Evolutionary conservation across 2,888 invertebrate species (phyloP).

Genomic region (Ischnura elegans): DNA sequence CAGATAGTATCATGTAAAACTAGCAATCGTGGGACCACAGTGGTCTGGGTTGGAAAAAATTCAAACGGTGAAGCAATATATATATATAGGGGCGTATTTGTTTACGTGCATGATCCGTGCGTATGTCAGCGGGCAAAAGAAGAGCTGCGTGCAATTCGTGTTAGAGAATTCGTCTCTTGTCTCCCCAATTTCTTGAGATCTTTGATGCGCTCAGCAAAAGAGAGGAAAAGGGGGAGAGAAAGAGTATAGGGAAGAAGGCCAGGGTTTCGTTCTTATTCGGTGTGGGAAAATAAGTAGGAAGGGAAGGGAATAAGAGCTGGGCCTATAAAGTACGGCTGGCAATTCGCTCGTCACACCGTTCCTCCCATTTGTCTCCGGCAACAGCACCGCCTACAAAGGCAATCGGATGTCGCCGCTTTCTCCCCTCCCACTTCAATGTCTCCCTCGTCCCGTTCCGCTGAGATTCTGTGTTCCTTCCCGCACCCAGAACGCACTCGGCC

Average conservation of each 20-base stretch:
- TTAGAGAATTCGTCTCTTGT: not conserved
- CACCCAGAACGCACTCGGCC: not conserved
- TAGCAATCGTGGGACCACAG: no score
- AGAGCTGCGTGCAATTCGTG: not conserved
- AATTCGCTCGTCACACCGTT: slow-evolving; percentile 64
- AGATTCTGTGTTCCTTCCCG: not conserved
- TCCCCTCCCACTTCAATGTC: not conserved
- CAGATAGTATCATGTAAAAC: no score
- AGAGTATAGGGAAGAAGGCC: not conserved
- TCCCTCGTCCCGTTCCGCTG: not conserved
- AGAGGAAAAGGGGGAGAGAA: not conserved
- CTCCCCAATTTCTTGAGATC: no score
- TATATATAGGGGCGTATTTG: no score
- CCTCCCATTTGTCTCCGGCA: slow-evolving; percentile 61
- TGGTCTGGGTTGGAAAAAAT: no score
- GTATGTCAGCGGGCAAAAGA: no score
- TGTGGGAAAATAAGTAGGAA: not conserved
- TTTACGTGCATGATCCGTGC: no score
- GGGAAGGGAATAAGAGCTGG: not conserved
- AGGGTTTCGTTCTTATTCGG: slow-evolving; percentile 23
- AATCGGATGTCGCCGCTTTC: slow-evolving; percentile 65
- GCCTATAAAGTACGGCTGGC: slow-evolving; percentile 66
- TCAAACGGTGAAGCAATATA: no score
- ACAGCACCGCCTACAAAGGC: slow-evolving; percentile 65
- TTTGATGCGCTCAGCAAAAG: slow-evolving; percentile 15